Evolutionary conservation across 2,113 vertebrate species (phyloP), one percentile per base, ranked within the genome.

Genomic region (Harpagus bidentatus): DNA sequence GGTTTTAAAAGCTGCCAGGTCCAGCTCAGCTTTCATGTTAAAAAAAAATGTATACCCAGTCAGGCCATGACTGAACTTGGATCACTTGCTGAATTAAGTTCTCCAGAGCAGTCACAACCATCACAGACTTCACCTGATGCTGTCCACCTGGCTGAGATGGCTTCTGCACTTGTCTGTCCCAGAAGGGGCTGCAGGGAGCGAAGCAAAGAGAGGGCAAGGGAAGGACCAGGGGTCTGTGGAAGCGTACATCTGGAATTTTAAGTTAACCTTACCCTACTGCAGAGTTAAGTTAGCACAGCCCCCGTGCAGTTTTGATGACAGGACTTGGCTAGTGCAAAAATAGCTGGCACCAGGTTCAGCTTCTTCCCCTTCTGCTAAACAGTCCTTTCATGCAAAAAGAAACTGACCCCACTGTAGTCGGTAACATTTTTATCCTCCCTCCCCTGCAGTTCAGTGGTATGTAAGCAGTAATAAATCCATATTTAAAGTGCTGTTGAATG

Each of bases 401-500:
- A 96, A 87, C 22, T 20, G 36, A 95, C 70, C 74, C 78, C 84
- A 62, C 72, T 89, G 77, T 45, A 48, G 40, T 69, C 9, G 2
- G 61, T 63, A 85, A 94, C 40, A 16, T 72, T 96, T 91, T 85
- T 93, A 92, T 95, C 82, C 72, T 88, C 55, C 36, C 56, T 91
- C 84, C 77, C 56, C 73, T 91, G 87, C 81, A 85, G 91, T 55
- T 94, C 72, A 50, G 59, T 42, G 67, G 86, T 85, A 95, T 0
- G 1, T 84, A 88, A 94, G 84, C 43, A 34, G 73, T 50, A 79
- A 95, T 94, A 97, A 97, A 95, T 93, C 92, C 12, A 1, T 43
- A 87, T 93, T 91, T 96, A 82, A 96, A 88, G 92, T 72, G 50
- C 90, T 87, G 91, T 61, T 96, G 93, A 94, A 78, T 93, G 93